phyloP scores from a whole-genome alignment of 2,888 invertebrate species.

The Portevinia maculata region DNA sequence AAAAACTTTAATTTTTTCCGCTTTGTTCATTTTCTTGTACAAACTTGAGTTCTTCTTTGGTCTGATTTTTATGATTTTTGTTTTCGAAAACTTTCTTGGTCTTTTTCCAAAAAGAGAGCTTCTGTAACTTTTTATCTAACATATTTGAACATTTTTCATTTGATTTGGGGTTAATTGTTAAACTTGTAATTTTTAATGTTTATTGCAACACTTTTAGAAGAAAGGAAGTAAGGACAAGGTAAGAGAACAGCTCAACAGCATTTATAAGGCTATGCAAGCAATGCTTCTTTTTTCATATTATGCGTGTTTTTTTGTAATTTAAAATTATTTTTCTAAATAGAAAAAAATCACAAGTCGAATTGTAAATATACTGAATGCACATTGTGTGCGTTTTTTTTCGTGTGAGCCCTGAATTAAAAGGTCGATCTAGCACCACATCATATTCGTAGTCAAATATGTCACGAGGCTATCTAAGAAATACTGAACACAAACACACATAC shows the following conservation, averaged over 20 bases:
- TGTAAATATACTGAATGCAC: slow-evolving; percentile 18
- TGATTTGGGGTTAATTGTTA: slow-evolving; percentile 67
- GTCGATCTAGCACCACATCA: slow-evolving; percentile 22
- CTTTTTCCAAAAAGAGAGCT: slow-evolving; percentile 10
- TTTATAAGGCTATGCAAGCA: slow-evolving; percentile 52
- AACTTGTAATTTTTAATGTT: slow-evolving; percentile 72
- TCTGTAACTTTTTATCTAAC: slow-evolving; percentile 21
- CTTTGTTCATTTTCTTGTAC: slow-evolving; percentile 60
- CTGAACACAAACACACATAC: not conserved
- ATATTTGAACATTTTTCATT: slow-evolving; percentile 25
- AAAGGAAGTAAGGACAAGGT: slow-evolving; percentile 95
- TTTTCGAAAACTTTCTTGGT: slow-evolving; percentile 30
- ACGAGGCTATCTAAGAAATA: slow-evolving; percentile 50
- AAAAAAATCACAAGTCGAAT: slow-evolving; percentile 9
- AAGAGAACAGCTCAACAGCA: slow-evolving; percentile 82
- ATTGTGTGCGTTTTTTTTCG: slow-evolving; percentile 9
- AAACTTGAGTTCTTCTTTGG: slow-evolving; percentile 34
- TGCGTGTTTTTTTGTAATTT: slow-evolving; percentile 14
- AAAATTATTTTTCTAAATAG: slow-evolving; percentile 1
- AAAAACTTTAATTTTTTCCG: slow-evolving; percentile 42
- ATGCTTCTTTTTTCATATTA: slow-evolving; percentile 50
- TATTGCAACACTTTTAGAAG: slow-evolving; percentile 86
- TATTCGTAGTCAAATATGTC: not conserved
- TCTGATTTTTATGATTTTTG: slow-evolving; percentile 31
- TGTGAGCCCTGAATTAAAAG: slow-evolving; percentile 23